These are phyloP conservation scores for Apodemia hepburni DNA, from an alignment of 2,888 invertebrate species.

Conservation along the genomic window DNA sequence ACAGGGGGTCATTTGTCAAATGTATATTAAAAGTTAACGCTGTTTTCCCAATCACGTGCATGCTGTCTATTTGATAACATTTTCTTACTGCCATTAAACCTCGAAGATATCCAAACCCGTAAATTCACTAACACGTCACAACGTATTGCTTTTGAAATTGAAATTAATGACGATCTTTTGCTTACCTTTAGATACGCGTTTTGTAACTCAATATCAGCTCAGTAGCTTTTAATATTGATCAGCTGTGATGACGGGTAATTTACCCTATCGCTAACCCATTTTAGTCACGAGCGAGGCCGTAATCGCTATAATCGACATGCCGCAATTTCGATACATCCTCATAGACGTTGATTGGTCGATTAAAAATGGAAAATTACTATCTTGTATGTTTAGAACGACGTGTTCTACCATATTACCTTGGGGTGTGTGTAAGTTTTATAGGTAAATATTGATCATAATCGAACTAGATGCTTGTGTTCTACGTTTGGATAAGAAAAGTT, in stretches of 20 bases:
- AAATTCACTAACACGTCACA: not conserved
- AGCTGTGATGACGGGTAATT: constrained; percentile 21
- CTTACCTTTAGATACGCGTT: constrained; percentile 4
- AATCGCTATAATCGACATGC: constrained; percentile 23
- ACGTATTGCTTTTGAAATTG: not conserved
- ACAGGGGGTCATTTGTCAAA: too few species aligned
- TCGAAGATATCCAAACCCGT: too few species aligned
- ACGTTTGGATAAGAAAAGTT: too few species aligned
- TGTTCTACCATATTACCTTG: not conserved
- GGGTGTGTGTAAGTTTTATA: not conserved
- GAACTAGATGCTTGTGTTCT: not conserved
- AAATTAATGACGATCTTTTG: not conserved
- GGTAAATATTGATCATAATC: not conserved
- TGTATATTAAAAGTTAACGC: too few species aligned
- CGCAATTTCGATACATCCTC: constrained; percentile 14
- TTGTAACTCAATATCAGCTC: constrained; percentile 3
- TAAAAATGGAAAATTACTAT: constrained; percentile 13
- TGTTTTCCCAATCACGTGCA: too few species aligned
- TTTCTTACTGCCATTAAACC: too few species aligned
- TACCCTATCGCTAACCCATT: constrained; percentile 26
- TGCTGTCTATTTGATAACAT: too few species aligned
- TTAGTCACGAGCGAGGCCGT: constrained; percentile 24
- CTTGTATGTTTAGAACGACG: not conserved
- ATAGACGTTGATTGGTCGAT: constrained; percentile 12
- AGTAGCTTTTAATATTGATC: constrained; percentile 16